Percentiles rank a stretch among this genome's conserved stretches.
Conservation (phyloP, 1,140 invertebrate genomes). For the Fopius arisanus region DNA sequence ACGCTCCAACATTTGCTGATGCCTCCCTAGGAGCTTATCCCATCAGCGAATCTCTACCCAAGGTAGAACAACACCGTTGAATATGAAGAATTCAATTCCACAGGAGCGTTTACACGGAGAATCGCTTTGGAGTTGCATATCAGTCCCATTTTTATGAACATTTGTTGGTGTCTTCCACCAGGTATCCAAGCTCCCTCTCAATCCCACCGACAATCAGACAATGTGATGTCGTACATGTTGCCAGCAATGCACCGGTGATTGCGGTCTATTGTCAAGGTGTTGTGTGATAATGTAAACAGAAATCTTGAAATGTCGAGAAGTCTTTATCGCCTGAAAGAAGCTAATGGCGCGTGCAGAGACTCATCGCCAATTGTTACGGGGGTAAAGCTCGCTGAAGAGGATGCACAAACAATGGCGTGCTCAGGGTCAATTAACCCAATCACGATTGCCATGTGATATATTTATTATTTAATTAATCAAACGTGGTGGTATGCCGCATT, state of each 20-base stretch:
- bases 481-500: neutral
- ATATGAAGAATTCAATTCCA: slow-evolving; percentile 33
- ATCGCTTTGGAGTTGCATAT: slow-evolving; percentile 18
- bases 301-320: too few species aligned
- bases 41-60: neutral
- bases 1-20: slow-evolving; percentile 8
- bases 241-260: too few species aligned
- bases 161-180: neutral
- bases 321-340: neutral
- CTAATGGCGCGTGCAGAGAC: slow-evolving; percentile 22
- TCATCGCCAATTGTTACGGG: neutral
- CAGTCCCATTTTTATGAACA: neutral
- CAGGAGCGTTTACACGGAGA: slow-evolving; percentile 17
- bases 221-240: too few species aligned
- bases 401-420: slow-evolving; percentile 47
- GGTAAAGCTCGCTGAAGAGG: slow-evolving; percentile 9
- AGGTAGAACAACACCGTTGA: neutral
- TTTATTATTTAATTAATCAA: slow-evolving; percentile 54
- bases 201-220: too few species aligned
- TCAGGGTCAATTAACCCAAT: slow-evolving; percentile 46
- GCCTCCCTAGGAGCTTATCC: slow-evolving; percentile 21
- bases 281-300: too few species aligned
- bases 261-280: too few species aligned
- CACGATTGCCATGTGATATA: slow-evolving; percentile 44
- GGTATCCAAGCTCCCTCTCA: too few species aligned